Evolutionary conservation across 2,113 vertebrate species (phyloP), one percentile per base, ranked within the genome.

Genomic region (Epinephelus cyanopodus): DNA sequence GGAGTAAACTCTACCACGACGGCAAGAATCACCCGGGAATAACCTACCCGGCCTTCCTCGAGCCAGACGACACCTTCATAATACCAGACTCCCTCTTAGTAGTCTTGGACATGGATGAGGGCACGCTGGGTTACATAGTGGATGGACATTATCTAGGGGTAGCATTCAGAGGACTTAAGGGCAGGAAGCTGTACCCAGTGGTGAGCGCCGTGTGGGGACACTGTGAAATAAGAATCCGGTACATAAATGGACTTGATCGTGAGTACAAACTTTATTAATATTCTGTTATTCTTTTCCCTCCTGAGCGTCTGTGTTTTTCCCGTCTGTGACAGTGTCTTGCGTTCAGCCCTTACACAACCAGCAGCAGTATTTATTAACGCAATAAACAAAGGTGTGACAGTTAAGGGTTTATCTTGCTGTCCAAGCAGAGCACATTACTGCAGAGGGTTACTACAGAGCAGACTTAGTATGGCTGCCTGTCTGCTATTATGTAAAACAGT

Each of bases 171-270:
- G 98, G 98, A 85, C 97, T 99, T 75, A 99, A 99, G 74, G 98
- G 98, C 90, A 97, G 97, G 65, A 99, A 99, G 87, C 95, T 99
- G 8, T 98, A 99, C 77, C 98, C 98, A 0, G 97, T 99, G 69
- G 98, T 99, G 66, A 99, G 98, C 54, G 98, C 98, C 0, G 98
- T 99, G 85, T 99, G 98, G 98, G 98, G 98, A 92, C 98, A 99
- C 96, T 99, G 98, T 92, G 98, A 99, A 93, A 99, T 99, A 76
- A 93, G 96, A 84, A 99, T 99, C 95, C 97, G 98, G 91, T 99
- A 99, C 96, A 95, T 99, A 91, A 99, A 99, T n/a, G 98, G 98
- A 63, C 98, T 99, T 0, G 98, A 99, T 95, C 98, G 98, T 99
- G 96, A 99, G 98, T 99, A 96, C 87, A 58, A 53, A 65, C 37